A percentile compares a stretch with the other conserved stretches of the same genome.
phyloP scores from a whole-genome alignment of 1,140 invertebrate genomes.

The Drosophila tsacasi region DNA sequence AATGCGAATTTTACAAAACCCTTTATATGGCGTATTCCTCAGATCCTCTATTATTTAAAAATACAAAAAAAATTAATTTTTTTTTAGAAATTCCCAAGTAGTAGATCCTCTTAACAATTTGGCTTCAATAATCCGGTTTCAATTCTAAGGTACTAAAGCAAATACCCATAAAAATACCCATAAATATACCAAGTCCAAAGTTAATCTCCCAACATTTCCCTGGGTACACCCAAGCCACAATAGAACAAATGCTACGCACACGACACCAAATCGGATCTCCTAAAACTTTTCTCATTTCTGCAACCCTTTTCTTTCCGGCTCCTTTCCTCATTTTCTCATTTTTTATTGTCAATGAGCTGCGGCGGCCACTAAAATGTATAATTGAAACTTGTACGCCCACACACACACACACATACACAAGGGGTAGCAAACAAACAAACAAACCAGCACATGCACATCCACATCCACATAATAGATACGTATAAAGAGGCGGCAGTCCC shows the following conservation, averaged over 20 bases:
- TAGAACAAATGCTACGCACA: conserved; percentile 35
- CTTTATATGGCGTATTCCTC: too few relatives aligned
- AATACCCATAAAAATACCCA: conserved; percentile 3
- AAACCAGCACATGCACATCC: conserved; percentile 36
- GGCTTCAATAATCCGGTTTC: too few relatives aligned
- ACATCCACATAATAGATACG: conserved; percentile 34
- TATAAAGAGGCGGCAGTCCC: conserved; percentile 35
- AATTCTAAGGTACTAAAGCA: not conserved
- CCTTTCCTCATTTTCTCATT: conserved; percentile 15
- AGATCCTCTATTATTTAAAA: too few relatives aligned
- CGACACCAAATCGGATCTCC: conserved; percentile 31
- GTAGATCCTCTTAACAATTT: too few relatives aligned
- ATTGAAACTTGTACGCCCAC: conserved; percentile 78
- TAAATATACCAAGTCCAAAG: not conserved
- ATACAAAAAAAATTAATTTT: too few relatives aligned
- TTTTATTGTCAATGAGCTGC: conserved; percentile 64
- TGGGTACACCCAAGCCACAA: conserved; percentile 1
- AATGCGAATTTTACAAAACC: too few relatives aligned
- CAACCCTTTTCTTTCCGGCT: conserved; percentile 49
- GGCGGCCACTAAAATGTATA: conserved; percentile 76
- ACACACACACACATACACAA: conserved; percentile 37
- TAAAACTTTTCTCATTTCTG: conserved; percentile 72
- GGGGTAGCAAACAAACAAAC: conserved; percentile 29
- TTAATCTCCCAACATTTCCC: conserved; percentile 23
- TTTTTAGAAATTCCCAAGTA: too few relatives aligned